These are phyloP conservation scores for Megalonaias nervosa DNA, from an alignment of 1,140 invertebrate species.

Conservation along the genomic window DNA sequence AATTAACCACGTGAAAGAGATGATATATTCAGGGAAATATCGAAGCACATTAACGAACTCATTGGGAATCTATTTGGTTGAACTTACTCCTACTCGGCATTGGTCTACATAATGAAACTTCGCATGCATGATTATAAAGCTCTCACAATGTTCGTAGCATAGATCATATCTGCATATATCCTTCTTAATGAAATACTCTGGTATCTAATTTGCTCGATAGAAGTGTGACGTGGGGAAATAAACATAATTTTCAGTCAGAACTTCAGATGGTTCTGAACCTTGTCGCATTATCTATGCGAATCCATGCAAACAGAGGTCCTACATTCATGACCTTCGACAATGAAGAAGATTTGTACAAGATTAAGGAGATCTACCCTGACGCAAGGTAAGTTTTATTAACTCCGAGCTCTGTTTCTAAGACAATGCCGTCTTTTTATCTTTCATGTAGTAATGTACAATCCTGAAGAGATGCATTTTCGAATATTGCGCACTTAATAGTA, in stretches of 20 bases:
- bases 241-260: conserved; percentile 78
- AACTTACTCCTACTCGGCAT: too few relatives aligned
- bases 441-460: too few relatives aligned
- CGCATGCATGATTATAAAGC: background rate
- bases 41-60: too few relatives aligned
- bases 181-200: background rate
- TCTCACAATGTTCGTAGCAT: background rate
- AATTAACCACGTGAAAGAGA: too few relatives aligned
- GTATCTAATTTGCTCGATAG: background rate
- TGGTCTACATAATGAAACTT: too few relatives aligned
- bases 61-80: too few relatives aligned
- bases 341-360: conserved; percentile 93
- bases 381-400: conserved; percentile 75
- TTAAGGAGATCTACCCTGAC: conserved; percentile 85
- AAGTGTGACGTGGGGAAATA: background rate
- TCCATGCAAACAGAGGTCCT: conserved; percentile 94
- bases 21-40: too few relatives aligned
- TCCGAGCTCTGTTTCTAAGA: background rate
- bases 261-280: conserved; percentile 87
- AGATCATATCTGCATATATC: too few relatives aligned
- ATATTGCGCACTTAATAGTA: too few relatives aligned
- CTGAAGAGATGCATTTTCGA: too few relatives aligned
- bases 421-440: background rate
- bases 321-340: conserved; percentile 98
- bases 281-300: conserved; percentile 97